Percentiles rank a stretch among this genome's conserved stretches.
These are phyloP conservation scores for Aricia artaxerxes DNA, from an alignment of 2,888 invertebrate species.

Conservation along the genomic window DNA sequence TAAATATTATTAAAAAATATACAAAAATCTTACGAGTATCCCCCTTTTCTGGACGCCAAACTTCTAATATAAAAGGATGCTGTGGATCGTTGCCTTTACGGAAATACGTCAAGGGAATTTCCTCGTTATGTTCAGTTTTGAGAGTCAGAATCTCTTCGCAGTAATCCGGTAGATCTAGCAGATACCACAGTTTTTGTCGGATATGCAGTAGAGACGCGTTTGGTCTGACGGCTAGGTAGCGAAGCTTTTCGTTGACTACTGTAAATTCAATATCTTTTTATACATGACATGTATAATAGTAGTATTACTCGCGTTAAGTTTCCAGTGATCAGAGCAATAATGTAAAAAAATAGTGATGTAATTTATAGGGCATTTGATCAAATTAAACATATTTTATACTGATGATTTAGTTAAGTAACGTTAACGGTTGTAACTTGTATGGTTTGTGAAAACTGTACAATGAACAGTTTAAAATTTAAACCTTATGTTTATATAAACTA, in stretches of 20 bases:
- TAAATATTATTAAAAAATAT: not conserved
- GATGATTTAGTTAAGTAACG: no score
- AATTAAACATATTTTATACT: no score
- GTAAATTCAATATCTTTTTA: constrained; percentile 29
- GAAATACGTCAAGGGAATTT: constrained; percentile 61
- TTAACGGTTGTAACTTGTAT: no score
- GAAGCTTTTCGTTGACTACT: constrained; percentile 62
- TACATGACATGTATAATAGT: no score
- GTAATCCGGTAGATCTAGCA: constrained; percentile 68
- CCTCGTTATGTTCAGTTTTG: constrained; percentile 53
- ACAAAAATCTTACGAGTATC: constrained; percentile 28
- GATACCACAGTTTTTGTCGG: constrained; percentile 69
- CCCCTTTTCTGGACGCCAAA: constrained; percentile 55
- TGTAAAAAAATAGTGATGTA: no score
- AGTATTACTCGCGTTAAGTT: no score
- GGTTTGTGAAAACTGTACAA: no score
- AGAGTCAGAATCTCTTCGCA: constrained; percentile 70
- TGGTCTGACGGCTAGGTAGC: constrained; percentile 64
- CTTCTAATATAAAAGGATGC: constrained; percentile 65
- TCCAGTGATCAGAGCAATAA: no score
- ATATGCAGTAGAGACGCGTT: constrained; percentile 61
- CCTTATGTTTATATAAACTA: no score
- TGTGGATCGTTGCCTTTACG: constrained; percentile 68
- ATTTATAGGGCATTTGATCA: no score
- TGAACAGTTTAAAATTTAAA: not conserved